Evolutionary conservation across 2,888 invertebrate genomes (phyloP).

Genomic region (Melikaiella ostensackeni): DNA sequence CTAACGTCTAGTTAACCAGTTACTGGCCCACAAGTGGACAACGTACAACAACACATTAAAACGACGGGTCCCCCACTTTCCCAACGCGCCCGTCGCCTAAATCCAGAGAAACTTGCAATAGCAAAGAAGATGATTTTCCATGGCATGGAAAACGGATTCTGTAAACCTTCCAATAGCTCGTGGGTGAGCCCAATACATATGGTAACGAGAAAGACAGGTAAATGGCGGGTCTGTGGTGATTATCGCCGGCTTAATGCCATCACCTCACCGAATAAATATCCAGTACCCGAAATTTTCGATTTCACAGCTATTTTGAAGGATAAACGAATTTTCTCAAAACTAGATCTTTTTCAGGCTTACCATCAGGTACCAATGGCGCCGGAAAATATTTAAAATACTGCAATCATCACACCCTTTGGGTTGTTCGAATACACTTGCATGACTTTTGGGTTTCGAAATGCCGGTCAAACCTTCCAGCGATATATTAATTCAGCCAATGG

Average conservation of each 20-base stretch:
- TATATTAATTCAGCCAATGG: constrained; percentile 60
- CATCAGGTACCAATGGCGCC: constrained; percentile 55
- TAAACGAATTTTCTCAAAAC: too few relatives aligned
- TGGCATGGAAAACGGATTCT: constrained; percentile 72
- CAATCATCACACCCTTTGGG: constrained; percentile 63
- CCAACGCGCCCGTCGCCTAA: constrained; percentile 65
- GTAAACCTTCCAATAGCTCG: constrained; percentile 71
- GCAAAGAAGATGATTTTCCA: constrained; percentile 66
- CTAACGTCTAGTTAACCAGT: neutral
- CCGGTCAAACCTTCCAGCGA: constrained; percentile 66
- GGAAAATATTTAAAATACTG: constrained; percentile 62
- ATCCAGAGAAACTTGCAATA: constrained; percentile 64
- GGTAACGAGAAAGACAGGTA: constrained; percentile 59
- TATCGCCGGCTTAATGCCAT: too few relatives aligned
- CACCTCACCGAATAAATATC: too few relatives aligned
- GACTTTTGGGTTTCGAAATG: constrained; percentile 67
- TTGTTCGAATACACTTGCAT: constrained; percentile 64
- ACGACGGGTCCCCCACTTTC: constrained; percentile 68
- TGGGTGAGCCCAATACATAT: constrained; percentile 68
- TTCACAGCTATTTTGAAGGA: too few relatives aligned
- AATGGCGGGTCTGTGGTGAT: constrained; percentile 61
- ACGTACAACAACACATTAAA: constrained; percentile 61
- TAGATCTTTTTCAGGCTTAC: constrained; percentile 34
- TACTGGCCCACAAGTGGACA: neutral
- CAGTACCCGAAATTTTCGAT: too few relatives aligned